Evolutionary conservation across 2,113 vertebrate species (phyloP).

Genomic region (Xyrauchen texanus): DNA sequence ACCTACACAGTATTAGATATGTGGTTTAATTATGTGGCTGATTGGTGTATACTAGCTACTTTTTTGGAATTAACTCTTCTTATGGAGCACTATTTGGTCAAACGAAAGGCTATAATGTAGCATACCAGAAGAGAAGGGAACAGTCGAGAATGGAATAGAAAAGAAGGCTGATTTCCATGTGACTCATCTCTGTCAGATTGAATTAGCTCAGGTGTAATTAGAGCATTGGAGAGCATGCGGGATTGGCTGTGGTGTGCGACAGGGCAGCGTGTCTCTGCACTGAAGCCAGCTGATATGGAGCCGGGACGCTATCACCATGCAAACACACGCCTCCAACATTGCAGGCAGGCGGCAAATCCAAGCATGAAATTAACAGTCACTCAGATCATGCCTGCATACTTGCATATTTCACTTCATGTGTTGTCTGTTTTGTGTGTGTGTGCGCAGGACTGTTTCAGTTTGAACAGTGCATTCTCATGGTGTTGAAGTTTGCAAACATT

Average conservation of each 20-base stretch:
- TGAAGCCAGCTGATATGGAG: constrained; percentile 59
- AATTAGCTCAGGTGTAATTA: constrained; percentile 70
- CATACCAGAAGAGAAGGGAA: neutral
- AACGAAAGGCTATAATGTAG: neutral
- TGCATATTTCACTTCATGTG: constrained; percentile 51
- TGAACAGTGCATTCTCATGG: neutral
- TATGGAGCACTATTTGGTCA: neutral
- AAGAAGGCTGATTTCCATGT: constrained; percentile 63
- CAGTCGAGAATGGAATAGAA: neutral
- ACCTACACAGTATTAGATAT: too few relatives aligned
- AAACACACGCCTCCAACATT: constrained; percentile 51
- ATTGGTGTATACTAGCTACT: too few relatives aligned
- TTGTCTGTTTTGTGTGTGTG: constrained; percentile 22
- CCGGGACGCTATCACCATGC: constrained; percentile 56
- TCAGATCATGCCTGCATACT: constrained; percentile 50
- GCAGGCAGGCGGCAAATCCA: constrained; percentile 49
- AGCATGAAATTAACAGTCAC: constrained; percentile 55
- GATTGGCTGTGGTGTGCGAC: constrained; percentile 62
- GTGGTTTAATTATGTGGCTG: too few relatives aligned
- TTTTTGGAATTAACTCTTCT: too few relatives aligned
- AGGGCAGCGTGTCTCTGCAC: constrained; percentile 45
- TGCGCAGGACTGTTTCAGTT: constrained; percentile 7
- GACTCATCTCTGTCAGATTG: constrained; percentile 70
- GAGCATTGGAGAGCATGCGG: constrained; percentile 58
- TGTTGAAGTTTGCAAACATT: neutral